Evolutionary conservation across 2,888 invertebrate species (phyloP), one percentile per base, ranked within the genome.

Genomic region (Tetheella fluctuosa): DNA sequence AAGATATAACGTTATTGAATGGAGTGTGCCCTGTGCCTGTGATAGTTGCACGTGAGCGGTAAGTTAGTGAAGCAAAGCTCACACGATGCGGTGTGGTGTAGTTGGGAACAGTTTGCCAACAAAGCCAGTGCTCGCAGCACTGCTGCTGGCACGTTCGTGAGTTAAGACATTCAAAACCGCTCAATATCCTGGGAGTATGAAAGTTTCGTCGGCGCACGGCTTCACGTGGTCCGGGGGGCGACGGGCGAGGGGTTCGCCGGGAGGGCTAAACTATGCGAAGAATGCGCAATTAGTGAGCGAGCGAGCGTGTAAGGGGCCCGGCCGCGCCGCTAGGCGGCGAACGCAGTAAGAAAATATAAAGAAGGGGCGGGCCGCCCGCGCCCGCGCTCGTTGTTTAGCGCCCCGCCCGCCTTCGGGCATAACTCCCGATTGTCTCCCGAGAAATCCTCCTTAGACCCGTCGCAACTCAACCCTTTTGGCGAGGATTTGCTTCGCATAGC

Each of bases 221-320:
- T 92, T 92, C 91, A 92, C 90, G 90, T 91, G 92, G 90, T 92
- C 91, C 90, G 88, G 90, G 89, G 55, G 86, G 89, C 82, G 91
- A 89, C 81, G 82, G 88, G 90, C 88, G 92, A 86, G 90, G 94
- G 94, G 93, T 85, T 84, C 91, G 94, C 90, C 91, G 91, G 94
- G 95, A 95, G 95, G 95, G 94, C 95, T 96, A 96, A 97, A 97
- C 97, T 97, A 97, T 97, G 97, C 96, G 96, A 97, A 97, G 97
- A 97, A 97, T 97, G 97, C 96, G 97, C 97, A 97, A 97, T 97
- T 97, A 97, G 97, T 97, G 97, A 96, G 95, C 95, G 95, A 94
- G 94, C 95, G 94, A 94, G 94, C 94, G 94, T 94, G 94, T 93
- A 94, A 90, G 93, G 91, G 92, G 94, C 94, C 94, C 94, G 93